These are phyloP conservation scores for Pristis pectinata DNA, from an alignment of 2,797 vertebrate genomes.

Conservation along the genomic window DNA sequence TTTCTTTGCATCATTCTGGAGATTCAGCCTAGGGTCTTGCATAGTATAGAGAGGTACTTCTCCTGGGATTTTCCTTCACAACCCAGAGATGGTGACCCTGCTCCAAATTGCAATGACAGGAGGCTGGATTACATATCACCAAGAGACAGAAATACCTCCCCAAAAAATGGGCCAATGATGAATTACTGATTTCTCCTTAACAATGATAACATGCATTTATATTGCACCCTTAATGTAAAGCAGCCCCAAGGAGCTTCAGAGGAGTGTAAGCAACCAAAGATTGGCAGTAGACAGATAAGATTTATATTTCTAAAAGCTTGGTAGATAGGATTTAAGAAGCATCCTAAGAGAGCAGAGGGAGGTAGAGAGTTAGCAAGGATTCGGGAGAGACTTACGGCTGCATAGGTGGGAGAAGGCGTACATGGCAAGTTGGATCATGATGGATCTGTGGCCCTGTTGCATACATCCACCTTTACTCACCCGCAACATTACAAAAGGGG, in stretches of 20 bases:
- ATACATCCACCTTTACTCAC: background rate
- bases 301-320: background rate
- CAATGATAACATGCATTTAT: background rate
- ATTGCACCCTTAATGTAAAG: background rate
- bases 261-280: no score
- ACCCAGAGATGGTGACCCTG: background rate
- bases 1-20: no score
- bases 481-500: background rate
- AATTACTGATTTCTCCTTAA: background rate
- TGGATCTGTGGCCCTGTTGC: no score
- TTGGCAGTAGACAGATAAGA: background rate
- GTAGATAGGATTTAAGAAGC: background rate
- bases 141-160: background rate
- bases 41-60: background rate
- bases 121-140: background rate
- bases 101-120: background rate
- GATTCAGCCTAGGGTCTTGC: no score
- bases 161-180: background rate
- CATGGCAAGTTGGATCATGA: background rate
- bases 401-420: no score
- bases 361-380: background rate
- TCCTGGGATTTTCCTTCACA: background rate
- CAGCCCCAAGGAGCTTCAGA: no score
- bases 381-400: background rate
- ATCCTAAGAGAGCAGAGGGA: background rate